Base-by-base conservation (phyloP, 2,113 vertebrate species). In the Lonchura striata region DNA sequence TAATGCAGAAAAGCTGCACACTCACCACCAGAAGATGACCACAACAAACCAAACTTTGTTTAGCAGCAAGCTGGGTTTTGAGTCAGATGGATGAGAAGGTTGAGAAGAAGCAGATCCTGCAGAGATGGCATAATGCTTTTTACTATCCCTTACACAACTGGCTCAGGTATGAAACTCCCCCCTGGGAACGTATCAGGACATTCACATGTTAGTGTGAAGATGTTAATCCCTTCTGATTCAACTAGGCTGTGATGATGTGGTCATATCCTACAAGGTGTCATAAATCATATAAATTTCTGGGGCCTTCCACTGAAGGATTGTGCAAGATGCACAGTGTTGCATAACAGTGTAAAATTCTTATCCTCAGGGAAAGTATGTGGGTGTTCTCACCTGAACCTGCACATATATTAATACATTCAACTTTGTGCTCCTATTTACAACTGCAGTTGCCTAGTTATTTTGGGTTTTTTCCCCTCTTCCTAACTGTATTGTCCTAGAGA, bases 231-330 rank as follows among this genome's bases (percentile, higher is more conserved):
- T 56, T 65, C n/a, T 56, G 60, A 6, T 39, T 56, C 20, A 56
- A 16, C 10, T 4, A 41, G 15, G 2, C 41, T 65, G 50, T 23
- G 0, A 0, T 28, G 30, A 46, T 9, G 9, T 3, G 3, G 10
- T 49, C 15, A 12, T 11, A 23, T 41, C 42, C n/a, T 65, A 49
- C 23, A 74, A 47, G 5, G 8, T n/a, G 19, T 20, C n/a, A 64
- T 16, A 47, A 65, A 41, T 39, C 30, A 49, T 8, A 49, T 0
- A 0, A 24, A n/a, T n/a, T 65, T 65, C 42, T 41, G 42, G 4
- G 13, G 8, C 8, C 17, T 65, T 75, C 30, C 24, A n/a, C 8
- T 8, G 30, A 56, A 57, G 20, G n/a, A 63, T 11, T 63, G 12
- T 75, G 10, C 10, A 9, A 41, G 24, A 65, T n/a, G 15, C 35